Conservation (phyloP, 1,140 invertebrate species). For the Caenorhabditis brenneri region DNA sequence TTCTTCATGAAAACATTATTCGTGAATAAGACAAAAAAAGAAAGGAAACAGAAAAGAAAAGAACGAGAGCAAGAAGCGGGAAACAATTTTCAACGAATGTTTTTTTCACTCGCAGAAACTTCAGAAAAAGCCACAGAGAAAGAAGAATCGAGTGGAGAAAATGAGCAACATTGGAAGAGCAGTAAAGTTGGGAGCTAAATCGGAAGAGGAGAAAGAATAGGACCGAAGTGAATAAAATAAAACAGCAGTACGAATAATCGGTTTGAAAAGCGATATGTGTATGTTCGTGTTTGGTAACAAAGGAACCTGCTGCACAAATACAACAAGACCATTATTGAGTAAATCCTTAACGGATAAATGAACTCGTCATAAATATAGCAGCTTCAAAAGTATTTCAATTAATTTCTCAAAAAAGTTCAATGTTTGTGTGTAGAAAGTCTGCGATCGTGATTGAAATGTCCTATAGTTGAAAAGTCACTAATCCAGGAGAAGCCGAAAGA, state of each 20-base stretch:
- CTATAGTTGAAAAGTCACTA: neutral
- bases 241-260: neutral
- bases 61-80: neutral
- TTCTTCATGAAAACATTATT: conserved; percentile 10
- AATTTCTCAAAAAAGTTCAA: neutral
- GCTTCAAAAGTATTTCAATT: neutral
- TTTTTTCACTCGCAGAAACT: neutral
- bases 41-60: neutral
- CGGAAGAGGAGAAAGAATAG: neutral
- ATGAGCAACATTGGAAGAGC: conserved; percentile 1
- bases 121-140: too few relatives aligned
- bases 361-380: neutral
- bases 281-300: neutral
- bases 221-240: neutral
- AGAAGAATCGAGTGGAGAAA: neutral
- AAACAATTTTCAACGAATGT: neutral
- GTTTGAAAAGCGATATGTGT: conserved; percentile 27
- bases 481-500: neutral
- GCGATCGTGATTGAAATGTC: neutral
- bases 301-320: conserved; percentile 34
- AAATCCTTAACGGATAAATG: neutral
- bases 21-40: neutral
- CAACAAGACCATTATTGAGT: neutral
- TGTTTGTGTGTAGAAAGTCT: neutral
- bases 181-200: neutral